These are phyloP conservation scores for Ochlodes sylvanus DNA, from an alignment of 2,888 invertebrate species.

Conservation along the genomic window DNA sequence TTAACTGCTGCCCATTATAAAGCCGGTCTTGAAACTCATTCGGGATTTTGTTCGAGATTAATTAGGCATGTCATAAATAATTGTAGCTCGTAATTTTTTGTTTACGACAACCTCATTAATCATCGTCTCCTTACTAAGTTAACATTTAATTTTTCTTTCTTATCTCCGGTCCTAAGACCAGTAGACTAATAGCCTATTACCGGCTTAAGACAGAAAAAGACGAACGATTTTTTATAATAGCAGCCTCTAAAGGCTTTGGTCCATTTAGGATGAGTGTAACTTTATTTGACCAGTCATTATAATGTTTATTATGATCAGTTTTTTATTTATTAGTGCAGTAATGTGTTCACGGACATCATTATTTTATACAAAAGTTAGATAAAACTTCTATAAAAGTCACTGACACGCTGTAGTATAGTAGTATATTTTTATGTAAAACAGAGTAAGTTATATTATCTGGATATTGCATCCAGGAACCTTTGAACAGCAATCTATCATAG, in stretches of 20 bases:
- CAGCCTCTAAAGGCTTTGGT: neutral
- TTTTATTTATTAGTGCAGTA: too few relatives aligned
- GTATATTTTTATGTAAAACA: too few relatives aligned
- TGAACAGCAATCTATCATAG: too few relatives aligned
- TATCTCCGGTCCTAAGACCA: constrained; percentile 32
- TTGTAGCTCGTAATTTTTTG: constrained; percentile 54
- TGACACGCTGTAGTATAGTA: too few relatives aligned
- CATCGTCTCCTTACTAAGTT: constrained; percentile 45
- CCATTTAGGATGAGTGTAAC: too few relatives aligned
- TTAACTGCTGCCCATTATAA: constrained; percentile 31
- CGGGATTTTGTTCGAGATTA: constrained; percentile 42
- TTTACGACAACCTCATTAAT: constrained; percentile 55
- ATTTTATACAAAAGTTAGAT: too few relatives aligned
- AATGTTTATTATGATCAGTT: too few relatives aligned
- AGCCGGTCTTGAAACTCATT: constrained; percentile 25
- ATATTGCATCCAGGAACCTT: too few relatives aligned
- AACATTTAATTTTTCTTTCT: constrained; percentile 43
- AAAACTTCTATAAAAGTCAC: too few relatives aligned
- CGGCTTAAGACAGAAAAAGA: constrained; percentile 15
- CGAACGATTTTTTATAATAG: constrained; percentile 16
- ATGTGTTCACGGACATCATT: too few relatives aligned
- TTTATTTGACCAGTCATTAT: too few relatives aligned
- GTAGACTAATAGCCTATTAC: constrained; percentile 37
- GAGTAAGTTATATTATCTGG: too few relatives aligned
- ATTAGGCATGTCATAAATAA: constrained; percentile 46